A percentile compares a stretch with the other conserved stretches of the same genome.
Conservation (phyloP, 2,797 vertebrate genomes). For the Harpagifer antarcticus region DNA sequence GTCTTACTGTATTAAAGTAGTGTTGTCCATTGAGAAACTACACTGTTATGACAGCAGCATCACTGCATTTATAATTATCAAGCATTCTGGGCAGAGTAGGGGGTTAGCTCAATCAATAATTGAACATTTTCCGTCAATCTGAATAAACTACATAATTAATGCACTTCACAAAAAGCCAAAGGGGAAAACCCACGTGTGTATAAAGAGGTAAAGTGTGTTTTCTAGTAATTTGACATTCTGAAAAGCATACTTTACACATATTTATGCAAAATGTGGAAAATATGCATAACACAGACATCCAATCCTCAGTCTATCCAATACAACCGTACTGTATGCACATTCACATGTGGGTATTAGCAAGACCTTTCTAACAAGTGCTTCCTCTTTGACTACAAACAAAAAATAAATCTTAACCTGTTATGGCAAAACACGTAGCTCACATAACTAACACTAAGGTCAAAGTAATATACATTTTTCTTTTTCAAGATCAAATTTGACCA, state of each 20-base stretch:
- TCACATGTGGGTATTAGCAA: neutral
- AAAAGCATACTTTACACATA: neutral
- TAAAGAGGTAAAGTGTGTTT: neutral
- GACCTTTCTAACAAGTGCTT: neutral
- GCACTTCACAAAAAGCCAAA: slow-evolving; percentile 16
- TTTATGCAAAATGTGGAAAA: neutral
- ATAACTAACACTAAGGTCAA: neutral
- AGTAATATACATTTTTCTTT: neutral
- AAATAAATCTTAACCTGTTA: neutral
- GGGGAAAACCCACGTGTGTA: neutral
- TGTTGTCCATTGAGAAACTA: slow-evolving; percentile 10
- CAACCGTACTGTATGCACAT: neutral
- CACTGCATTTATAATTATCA: slow-evolving; percentile 31
- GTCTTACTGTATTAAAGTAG: slow-evolving; percentile 14
- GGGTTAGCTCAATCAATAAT: slow-evolving; percentile 33
- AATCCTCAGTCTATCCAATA: neutral
- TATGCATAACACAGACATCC: neutral
- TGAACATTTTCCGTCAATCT: slow-evolving; percentile 29
- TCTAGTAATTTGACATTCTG: neutral
- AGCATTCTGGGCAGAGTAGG: slow-evolving; percentile 8
- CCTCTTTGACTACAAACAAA: neutral
- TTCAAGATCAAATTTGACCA: neutral
- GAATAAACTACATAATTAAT: slow-evolving; percentile 39
- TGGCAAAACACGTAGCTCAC: neutral
- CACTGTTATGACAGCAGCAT: slow-evolving; percentile 9